Evolutionary conservation across 2,888 invertebrate genomes (phyloP), one percentile per base, ranked within the genome.

Genomic region (Phyllotreta striolata): DNA sequence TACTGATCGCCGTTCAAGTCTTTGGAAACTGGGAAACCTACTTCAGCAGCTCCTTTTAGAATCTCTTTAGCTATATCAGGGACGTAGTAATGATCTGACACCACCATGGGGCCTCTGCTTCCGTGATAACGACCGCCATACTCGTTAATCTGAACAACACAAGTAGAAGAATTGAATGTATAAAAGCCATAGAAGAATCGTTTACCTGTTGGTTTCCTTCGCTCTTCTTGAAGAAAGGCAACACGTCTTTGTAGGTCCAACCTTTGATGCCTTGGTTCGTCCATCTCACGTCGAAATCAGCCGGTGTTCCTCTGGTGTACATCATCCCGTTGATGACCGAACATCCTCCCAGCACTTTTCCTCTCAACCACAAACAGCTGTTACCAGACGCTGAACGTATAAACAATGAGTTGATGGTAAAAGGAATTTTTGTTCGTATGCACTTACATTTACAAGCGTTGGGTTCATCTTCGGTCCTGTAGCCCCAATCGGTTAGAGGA

Each of bases 291-390:
- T 88, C 86, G 74, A 87, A 89, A 75, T 89, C 88, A 49, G 81
- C 76, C 47, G 80, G 84, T 59, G 84, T 84, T 0, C 87, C 87
- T 73, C 87, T 80, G 65, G 85, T 84, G 75, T 86, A 87, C 34
- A 85, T 85, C 86, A 89, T 85, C 74, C 86, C 87, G 75, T 92
- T 91, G 62, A 89, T 85, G 0, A 87, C 87, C 39, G 87, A 85
- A 66, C 85, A 85, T 0, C 92, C 92, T 5, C 92, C 92, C 75
- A 84, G 76, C 5, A 80, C 88, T 77, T 90, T 91, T 0, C 87
- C 91, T 58, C 90, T 83, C 0, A 88, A 86, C 90, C 90, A 90
- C 10, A 80, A 82, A 73, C 89, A 89, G 0, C 80, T 79, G 0
- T 85, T 84, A 0, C 82, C 84, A 37, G 41, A 51, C 35, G 12